Percentiles rank a stretch among this genome's conserved stretches.
phyloP scores from a whole-genome alignment of 2,888 invertebrate species.

The Troides oblongomaculatus region DNA sequence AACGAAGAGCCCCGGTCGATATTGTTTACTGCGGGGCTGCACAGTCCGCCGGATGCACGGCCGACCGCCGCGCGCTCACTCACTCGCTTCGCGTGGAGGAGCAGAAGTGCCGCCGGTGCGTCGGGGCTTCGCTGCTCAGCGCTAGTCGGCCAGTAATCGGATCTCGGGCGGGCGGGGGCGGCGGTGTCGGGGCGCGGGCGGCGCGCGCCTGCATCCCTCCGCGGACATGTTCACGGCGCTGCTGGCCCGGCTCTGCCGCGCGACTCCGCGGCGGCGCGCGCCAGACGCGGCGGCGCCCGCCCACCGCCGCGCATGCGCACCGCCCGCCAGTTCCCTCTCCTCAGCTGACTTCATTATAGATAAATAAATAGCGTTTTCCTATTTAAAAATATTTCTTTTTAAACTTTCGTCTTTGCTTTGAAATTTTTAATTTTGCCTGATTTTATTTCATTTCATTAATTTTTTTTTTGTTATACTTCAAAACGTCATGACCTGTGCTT shows the following conservation, averaged over 20 bases:
- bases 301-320: conserved; percentile 18
- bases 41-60: not conserved
- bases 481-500: too few species aligned
- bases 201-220: conserved; percentile 27
- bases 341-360: too few species aligned
- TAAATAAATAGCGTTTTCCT: too few species aligned
- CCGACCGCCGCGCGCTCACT: conserved; percentile 24
- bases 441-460: too few species aligned
- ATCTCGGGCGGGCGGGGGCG: conserved; percentile 14
- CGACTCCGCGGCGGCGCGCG: not conserved
- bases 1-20: conserved; percentile 34
- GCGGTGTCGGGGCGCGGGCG: conserved; percentile 2
- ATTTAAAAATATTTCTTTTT: too few species aligned
- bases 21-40: conserved; percentile 32
- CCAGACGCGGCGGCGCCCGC: conserved; percentile 19
- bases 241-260: conserved; percentile 24
- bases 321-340: not conserved
- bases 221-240: conserved; percentile 32
- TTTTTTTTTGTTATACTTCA: too few species aligned
- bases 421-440: too few species aligned
- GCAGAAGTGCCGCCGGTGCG: conserved; percentile 21
- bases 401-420: too few species aligned
- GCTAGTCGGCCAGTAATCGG: conserved; percentile 5
- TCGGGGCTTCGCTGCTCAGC: conserved; percentile 17
- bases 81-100: conserved; percentile 17